Evolutionary conservation across 2,113 vertebrate genomes (phyloP).

Genomic region (Erinaceus europaeus): DNA sequence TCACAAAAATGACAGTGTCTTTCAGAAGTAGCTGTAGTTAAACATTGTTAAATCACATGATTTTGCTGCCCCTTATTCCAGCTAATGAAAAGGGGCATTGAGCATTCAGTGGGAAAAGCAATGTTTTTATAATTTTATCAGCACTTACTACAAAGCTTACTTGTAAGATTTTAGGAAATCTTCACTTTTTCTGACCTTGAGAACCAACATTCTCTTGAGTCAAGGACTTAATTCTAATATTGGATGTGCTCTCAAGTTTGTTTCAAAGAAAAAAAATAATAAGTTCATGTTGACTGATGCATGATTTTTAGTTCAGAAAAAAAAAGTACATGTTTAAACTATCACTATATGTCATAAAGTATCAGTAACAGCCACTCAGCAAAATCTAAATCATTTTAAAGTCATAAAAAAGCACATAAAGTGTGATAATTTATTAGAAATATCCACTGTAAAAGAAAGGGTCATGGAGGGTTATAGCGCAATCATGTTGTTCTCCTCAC

Average conservation of each 20-base stretch:
- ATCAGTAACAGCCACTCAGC: slow-evolving; percentile 22
- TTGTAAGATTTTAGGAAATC: slow-evolving; percentile 25
- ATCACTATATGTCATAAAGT: slow-evolving; percentile 39
- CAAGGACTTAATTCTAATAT: background rate
- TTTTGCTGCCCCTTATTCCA: background rate
- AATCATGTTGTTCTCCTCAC: background rate
- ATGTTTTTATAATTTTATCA: slow-evolving; percentile 46
- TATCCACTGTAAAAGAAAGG: background rate
- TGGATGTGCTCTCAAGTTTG: background rate
- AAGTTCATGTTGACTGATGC: slow-evolving; percentile 19
- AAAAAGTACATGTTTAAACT: background rate
- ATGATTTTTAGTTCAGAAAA: slow-evolving; percentile 2
- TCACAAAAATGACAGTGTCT: slow-evolving; percentile 43
- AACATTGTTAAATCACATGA: slow-evolving; percentile 45
- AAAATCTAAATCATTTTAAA: slow-evolving; percentile 27
- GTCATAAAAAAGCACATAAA: slow-evolving; percentile 29
- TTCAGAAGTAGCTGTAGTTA: slow-evolving; percentile 30
- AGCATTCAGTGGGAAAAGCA: slow-evolving; percentile 9
- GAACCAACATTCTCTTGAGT: slow-evolving; percentile 9
- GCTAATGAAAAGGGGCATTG: slow-evolving; percentile 60
- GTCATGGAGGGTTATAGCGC: background rate
- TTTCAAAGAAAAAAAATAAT: slow-evolving; percentile 9
- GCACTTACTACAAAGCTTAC: slow-evolving; percentile 45
- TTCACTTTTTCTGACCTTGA: slow-evolving; percentile 36
- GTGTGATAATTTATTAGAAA: background rate